A percentile compares a stretch with the other conserved stretches of the same genome.
Conservation (phyloP, 64 coral and sea anemone species). For the Hydrozoanthus tunicans region DNA sequence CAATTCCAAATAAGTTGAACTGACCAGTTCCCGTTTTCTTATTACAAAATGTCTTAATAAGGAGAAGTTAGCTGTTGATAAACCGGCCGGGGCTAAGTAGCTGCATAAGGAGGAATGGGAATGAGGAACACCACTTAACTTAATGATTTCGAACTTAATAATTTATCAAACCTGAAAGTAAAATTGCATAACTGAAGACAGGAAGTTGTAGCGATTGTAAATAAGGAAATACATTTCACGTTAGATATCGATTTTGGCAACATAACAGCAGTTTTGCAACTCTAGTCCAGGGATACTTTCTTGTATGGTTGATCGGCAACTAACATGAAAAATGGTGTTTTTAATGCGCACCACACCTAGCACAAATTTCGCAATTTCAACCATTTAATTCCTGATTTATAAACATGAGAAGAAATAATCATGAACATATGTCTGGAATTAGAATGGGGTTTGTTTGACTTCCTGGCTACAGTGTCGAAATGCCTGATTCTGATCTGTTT, state of each 20-base stretch:
- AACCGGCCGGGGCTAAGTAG: neutral
- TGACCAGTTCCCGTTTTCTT: neutral
- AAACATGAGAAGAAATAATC: too few species aligned
- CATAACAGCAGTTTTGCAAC: neutral
- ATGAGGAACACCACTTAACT: neutral
- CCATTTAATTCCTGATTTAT: too few species aligned
- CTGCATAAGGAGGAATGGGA: neutral
- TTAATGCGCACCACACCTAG: too few species aligned
- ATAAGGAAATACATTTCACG: neutral
- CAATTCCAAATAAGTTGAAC: too few species aligned
- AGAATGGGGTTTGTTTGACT: too few species aligned
- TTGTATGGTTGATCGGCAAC: neutral
- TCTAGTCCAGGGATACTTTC: neutral
- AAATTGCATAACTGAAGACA: neutral
- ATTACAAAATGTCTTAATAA: neutral
- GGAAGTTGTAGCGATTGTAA: neutral
- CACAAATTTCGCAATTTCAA: too few species aligned
- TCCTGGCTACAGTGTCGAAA: too few species aligned
- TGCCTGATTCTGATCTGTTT: too few species aligned
- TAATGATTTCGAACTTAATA: neutral
- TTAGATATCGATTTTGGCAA: neutral
- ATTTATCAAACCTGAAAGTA: neutral
- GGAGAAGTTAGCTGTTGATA: neutral
- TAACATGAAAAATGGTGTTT: neutral
- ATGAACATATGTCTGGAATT: too few species aligned